phyloP scores from a whole-genome alignment of 2,797 vertebrate species.

The Tadarida brasiliensis region DNA sequence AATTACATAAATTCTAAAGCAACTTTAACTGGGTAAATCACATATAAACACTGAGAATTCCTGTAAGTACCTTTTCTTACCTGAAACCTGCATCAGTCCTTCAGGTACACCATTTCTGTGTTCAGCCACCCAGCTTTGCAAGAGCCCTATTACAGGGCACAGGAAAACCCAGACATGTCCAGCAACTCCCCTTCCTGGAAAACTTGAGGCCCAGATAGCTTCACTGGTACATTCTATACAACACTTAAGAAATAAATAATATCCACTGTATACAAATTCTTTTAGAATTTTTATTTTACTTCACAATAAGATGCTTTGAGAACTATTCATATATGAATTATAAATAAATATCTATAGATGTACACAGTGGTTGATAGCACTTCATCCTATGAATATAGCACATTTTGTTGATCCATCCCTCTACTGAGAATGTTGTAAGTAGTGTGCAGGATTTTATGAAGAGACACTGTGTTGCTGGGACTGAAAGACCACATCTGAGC shows the following conservation, averaged over 20 bases:
- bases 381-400: background rate
- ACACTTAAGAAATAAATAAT: background rate
- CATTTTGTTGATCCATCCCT: background rate
- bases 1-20: background rate
- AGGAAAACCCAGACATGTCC: background rate
- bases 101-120: background rate
- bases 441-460: background rate
- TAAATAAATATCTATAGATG: background rate
- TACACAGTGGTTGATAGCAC: background rate
- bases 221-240: background rate
- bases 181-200: background rate
- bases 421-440: background rate
- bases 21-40: background rate
- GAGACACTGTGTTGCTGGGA: background rate
- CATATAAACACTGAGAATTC: background rate
- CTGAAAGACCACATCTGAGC: background rate
- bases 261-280: background rate
- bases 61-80: background rate
- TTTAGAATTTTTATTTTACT: conserved; percentile 17
- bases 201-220: background rate
- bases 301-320: background rate
- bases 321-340: background rate
- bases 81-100: background rate
- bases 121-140: background rate
- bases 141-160: background rate